Evolutionary conservation across 2,888 invertebrate genomes (phyloP), one percentile per base, ranked within the genome.

Genomic region (Conomelus anceps): DNA sequence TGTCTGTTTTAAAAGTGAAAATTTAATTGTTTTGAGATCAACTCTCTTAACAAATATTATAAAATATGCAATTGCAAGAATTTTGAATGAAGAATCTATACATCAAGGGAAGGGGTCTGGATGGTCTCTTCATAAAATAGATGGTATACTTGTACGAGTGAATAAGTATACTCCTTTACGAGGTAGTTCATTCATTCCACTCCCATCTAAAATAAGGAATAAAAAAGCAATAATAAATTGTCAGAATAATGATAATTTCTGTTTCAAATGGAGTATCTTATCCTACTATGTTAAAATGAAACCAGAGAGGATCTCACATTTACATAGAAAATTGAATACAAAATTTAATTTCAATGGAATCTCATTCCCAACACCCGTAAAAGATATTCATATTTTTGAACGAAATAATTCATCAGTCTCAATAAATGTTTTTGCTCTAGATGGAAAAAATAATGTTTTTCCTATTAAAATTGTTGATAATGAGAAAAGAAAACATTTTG

Each of bases 371-470:
- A 88, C 88, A 88, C 22, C 88, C 1, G 22, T 88, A 11, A 88
- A 88, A 63, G 34, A 88, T 22, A 88, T 88, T 13, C n/a, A n/a
- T 22, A 63, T 63, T 22, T 88, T 88, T 63, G 88, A 88, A 88
- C 34, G 23, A 63, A 63, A 26, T 20, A 88, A 88, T 23, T 22
- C n/a, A 22, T 13, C 23, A 29, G 84, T 23, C 4, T 34, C 34
- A 22, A 63, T 88, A 7, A 88, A 88, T 88, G 88, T 88, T 63
- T 88, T 41, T 63, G 26, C 63, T 6, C 22, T 88, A 24, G 63
- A 88, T 63, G 23, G 20, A 0, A 63, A 88, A 88, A 22, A 88
- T 17, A 22, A 22, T 1, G 34, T 22, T n/a, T 88, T 22, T 17
- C 88, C 63, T n/a, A 22, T 88, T 22, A 41, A 41, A 88, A 88